Conservation (phyloP, 2,888 invertebrate species). For the Philopedon plagiatum region DNA sequence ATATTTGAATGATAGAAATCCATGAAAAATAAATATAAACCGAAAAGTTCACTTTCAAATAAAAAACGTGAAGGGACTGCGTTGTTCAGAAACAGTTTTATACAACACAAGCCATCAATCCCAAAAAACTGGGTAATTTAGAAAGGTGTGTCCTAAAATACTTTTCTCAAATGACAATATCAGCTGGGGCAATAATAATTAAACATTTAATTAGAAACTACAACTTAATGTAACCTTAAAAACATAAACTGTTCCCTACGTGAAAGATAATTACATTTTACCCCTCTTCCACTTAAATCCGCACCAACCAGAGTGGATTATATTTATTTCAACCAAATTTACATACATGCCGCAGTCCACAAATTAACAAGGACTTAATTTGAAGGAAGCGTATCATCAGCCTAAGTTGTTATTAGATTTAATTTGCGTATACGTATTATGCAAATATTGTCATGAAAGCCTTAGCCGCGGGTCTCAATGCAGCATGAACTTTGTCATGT, state of each 20-base stretch:
- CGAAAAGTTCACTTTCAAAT: no score
- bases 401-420: constrained; percentile 59
- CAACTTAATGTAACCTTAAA: constrained; percentile 13
- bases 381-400: constrained; percentile 59
- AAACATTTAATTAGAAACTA: not conserved
- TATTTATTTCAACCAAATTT: constrained; percentile 58
- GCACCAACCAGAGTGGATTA: constrained; percentile 45
- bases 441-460: constrained; percentile 51
- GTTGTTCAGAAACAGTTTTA: no score
- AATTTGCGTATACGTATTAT: constrained; percentile 53
- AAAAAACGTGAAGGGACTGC: no score
- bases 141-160: no score
- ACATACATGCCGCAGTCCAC: constrained; percentile 59
- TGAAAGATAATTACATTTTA: constrained; percentile 44
- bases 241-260: constrained; percentile 35
- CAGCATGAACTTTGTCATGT: constrained; percentile 34
- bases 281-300: constrained; percentile 49
- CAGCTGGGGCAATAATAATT: not conserved
- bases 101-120: no score
- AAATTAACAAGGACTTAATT: constrained; percentile 61
- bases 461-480: constrained; percentile 23
- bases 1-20: no score
- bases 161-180: not conserved
- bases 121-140: no score
- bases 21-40: no score